Percentiles rank a stretch among this genome's conserved stretches.
Evolutionary conservation across 64 coral and sea anemone genomes (phyloP).

Genomic region (Anthopleura sola): DNA sequence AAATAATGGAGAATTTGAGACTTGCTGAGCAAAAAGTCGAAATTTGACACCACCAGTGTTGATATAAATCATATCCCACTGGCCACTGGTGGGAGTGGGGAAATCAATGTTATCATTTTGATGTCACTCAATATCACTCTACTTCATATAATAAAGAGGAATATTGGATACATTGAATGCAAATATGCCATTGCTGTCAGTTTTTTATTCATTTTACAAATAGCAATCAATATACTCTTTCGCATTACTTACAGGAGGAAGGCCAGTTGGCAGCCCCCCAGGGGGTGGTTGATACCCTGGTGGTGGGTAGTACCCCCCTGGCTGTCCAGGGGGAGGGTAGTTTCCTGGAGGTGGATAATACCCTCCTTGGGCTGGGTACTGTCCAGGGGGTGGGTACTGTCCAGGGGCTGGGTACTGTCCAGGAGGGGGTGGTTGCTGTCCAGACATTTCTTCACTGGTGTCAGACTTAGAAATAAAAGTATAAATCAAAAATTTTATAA

Average conservation of each 20-base stretch:
- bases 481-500: not conserved
- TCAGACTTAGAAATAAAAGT: not conserved
- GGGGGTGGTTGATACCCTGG: not conserved
- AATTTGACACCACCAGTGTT: too few relatives aligned
- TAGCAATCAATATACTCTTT: not conserved
- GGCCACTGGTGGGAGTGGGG: too few relatives aligned
- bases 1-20: too few relatives aligned
- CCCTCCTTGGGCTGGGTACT: not conserved
- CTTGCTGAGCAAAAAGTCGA: too few relatives aligned
- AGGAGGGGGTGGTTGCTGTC: not conserved
- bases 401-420: conserved; percentile 9
- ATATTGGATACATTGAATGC: too few relatives aligned
- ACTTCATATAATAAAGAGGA: too few relatives aligned
- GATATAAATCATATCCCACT: too few relatives aligned
- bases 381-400: not conserved
- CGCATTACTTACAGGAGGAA: conserved; percentile 18
- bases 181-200: too few relatives aligned
- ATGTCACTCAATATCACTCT: too few relatives aligned
- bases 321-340: conserved; percentile 20
- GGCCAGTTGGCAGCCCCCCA: conserved; percentile 1
- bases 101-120: too few relatives aligned
- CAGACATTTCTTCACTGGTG: not conserved
- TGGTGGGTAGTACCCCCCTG: conserved; percentile 30
- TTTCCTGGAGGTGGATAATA: conserved; percentile 7
- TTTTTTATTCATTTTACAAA: not conserved